Conservation (phyloP, 1,140 invertebrate species). For the Trachymyrmex cornetzi region DNA sequence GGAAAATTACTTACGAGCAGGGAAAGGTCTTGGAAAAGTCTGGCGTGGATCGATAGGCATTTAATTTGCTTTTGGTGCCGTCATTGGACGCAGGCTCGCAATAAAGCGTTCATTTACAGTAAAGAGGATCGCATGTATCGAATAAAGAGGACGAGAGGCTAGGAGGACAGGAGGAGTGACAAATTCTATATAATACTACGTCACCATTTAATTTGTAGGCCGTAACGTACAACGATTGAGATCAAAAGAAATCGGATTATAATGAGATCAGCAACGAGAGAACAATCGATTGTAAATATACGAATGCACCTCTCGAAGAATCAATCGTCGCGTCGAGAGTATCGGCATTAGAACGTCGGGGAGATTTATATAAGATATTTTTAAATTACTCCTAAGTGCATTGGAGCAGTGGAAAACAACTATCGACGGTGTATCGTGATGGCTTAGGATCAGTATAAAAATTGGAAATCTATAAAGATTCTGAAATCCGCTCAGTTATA, state of each 20-base stretch:
- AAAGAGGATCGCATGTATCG: constrained; percentile 16
- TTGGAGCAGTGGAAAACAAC: background rate
- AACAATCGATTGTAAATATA: constrained; percentile 37
- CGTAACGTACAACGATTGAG: background rate
- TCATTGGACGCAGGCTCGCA: constrained; percentile 1
- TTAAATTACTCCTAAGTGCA: constrained; percentile 16
- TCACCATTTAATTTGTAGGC: constrained; percentile 58
- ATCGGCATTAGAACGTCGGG: background rate
- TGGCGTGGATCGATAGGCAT: constrained; percentile 10
- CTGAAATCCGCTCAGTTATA: background rate
- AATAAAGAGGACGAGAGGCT: background rate
- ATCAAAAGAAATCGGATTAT: constrained; percentile 19
- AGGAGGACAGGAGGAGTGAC: background rate
- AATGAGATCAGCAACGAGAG: constrained; percentile 1
- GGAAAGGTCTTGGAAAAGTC: constrained; percentile 20
- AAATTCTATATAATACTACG: background rate
- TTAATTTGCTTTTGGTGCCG: constrained; percentile 61
- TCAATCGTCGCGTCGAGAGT: background rate
- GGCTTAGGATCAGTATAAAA: background rate
- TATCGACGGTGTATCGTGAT: background rate
- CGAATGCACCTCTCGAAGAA: background rate
- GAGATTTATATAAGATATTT: constrained; percentile 33
- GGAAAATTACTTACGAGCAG: constrained; percentile 55
- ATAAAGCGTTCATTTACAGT: constrained; percentile 46
- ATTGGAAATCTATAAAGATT: background rate